Evolutionary conservation across 2,113 vertebrate genomes (phyloP).

Genomic region (Albula goreensis): DNA sequence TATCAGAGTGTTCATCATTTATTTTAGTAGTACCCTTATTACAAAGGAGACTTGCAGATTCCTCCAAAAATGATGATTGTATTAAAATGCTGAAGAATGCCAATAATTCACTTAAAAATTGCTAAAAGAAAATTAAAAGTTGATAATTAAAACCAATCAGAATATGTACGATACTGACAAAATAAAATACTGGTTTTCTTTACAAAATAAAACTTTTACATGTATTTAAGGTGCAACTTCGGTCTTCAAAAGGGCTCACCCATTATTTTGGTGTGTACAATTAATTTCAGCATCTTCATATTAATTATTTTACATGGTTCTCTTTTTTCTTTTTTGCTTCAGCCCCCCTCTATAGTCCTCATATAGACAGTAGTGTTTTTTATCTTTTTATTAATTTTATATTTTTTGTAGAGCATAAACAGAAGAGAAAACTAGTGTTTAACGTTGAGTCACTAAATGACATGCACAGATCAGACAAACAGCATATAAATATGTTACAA

Average conservation of each 20-base stretch:
- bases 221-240: slow-evolving; percentile 85
- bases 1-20: slow-evolving; percentile 37
- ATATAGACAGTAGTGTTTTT: slow-evolving; percentile 54
- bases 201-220: slow-evolving; percentile 62
- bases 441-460: slow-evolving; percentile 80
- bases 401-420: slow-evolving; percentile 66
- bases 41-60: slow-evolving; percentile 14
- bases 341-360: slow-evolving; percentile 71
- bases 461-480: slow-evolving; percentile 71
- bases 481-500: slow-evolving; percentile 71
- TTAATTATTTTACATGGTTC: slow-evolving; percentile 59
- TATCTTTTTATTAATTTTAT: slow-evolving; percentile 52
- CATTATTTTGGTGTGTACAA: slow-evolving; percentile 90
- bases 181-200: slow-evolving; percentile 63
- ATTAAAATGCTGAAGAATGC: slow-evolving; percentile 42
- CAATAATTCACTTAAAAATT: slow-evolving; percentile 41
- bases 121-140: slow-evolving; percentile 38
- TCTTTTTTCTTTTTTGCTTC: slow-evolving; percentile 32
- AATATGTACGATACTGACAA: slow-evolving; percentile 62
- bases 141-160: slow-evolving; percentile 56
- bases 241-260: slow-evolving; percentile 85
- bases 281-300: slow-evolving; percentile 76
- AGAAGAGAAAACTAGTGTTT: slow-evolving; percentile 71
- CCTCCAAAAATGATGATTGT: slow-evolving; percentile 25
- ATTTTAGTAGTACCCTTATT: neutral